A percentile compares a stretch with the other conserved stretches of the same genome.
Conservation (phyloP, 2,797 vertebrate species). For the Enteromius fasciolatus region DNA sequence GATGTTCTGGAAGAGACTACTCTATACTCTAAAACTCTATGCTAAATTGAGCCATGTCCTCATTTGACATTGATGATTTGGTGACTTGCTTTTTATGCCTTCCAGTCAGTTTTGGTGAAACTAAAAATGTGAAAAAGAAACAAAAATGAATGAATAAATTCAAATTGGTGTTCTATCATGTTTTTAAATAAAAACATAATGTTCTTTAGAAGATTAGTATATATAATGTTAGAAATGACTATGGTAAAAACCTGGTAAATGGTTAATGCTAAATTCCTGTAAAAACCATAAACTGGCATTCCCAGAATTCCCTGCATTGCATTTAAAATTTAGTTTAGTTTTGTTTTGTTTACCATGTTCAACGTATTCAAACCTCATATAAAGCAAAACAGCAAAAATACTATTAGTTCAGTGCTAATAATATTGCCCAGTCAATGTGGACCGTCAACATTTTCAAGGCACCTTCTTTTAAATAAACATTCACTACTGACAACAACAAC, state of each 20-base stretch:
- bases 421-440: neutral
- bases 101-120: neutral
- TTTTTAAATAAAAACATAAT: too few species aligned
- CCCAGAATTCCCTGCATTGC: too few species aligned
- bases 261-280: too few species aligned
- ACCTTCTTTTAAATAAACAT: neutral
- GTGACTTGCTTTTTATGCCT: neutral
- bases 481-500: neutral
- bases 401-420: neutral
- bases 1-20: neutral
- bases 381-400: neutral
- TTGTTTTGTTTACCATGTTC: too few species aligned
- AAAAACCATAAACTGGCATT: too few species aligned
- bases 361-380: neutral
- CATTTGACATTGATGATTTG: neutral
- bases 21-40: neutral
- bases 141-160: neutral
- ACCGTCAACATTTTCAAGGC: neutral
- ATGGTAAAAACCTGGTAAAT: too few species aligned
- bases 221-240: too few species aligned
- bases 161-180: neutral
- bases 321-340: too few species aligned
- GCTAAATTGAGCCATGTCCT: neutral
- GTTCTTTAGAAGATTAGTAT: too few species aligned
- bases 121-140: neutral